Conservation (phyloP, 2,113 vertebrate species). For the Rallus limicola region DNA sequence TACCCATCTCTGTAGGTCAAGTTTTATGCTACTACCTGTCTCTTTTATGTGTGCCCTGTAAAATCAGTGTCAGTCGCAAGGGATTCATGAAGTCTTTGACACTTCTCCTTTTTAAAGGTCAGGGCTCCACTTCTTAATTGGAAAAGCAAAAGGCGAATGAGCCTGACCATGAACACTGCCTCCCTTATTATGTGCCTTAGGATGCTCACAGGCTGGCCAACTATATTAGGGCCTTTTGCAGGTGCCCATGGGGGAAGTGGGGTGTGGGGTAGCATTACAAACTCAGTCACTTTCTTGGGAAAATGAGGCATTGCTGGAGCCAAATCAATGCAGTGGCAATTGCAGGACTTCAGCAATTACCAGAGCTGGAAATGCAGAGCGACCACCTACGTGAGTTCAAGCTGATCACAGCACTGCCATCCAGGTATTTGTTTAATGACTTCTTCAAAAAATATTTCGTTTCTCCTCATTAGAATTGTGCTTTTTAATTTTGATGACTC, state of each 20-base stretch:
- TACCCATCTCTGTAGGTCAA: constrained; percentile 4
- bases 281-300: neutral
- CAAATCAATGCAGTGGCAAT: neutral
- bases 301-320: neutral
- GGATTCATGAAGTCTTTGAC: constrained; percentile 54
- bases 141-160: constrained; percentile 36
- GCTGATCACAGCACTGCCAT: neutral
- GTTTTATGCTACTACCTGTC: constrained; percentile 53
- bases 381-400: neutral
- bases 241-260: fast-evolving
- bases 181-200: neutral
- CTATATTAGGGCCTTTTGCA: neutral
- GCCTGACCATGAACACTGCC: neutral
- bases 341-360: neutral
- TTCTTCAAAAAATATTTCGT: neutral
- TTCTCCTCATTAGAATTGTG: neutral
- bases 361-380: neutral
- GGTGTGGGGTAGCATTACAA: neutral
- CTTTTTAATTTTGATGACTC: neutral
- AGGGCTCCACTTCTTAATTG: constrained; percentile 53
- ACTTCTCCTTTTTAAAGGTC: constrained; percentile 53
- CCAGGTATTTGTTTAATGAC: neutral
- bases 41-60: constrained; percentile 49
- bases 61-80: constrained; percentile 7
- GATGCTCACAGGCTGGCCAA: neutral